Base-by-base conservation (phyloP, 2,113 vertebrate genomes). In the Tangachromis dhanisi region DNA sequence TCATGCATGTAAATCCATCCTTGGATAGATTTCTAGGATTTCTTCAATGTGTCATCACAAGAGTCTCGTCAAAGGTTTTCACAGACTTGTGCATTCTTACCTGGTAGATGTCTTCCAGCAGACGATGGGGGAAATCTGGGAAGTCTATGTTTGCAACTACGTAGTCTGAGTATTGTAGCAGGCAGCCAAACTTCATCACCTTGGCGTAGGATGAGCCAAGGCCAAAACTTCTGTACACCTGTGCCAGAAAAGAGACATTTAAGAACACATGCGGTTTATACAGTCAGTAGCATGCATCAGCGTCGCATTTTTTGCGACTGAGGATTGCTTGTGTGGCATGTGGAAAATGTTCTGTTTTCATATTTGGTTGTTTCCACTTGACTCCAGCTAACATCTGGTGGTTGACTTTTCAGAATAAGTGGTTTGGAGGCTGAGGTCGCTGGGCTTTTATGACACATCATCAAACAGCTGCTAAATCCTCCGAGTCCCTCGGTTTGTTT, bases 41-140 rank as follows among this genome's bases (percentile, higher is more conserved):
- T 76, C 42, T 49, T 49, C 71, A 78, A 11, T 12, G 26, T 19
- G 71, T 29, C 40, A 76, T 45, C 68, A 76, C 38, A 42, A 9
- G 66, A 71, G 21, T 24, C 40, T 76, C 24, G 14, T 76, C 42
- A 76, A 76, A 76, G 71, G 42, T 47, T 76, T 78, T 78, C 26
- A 26, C 71, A 78, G 71, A 31, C 63, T 26, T 40, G 57, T 53
- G 47, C 11, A 6, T 76, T 5, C 11, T 45, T 82, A 97, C 96
- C 96, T 97, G 97, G 84, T 94, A 97, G 53, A 96, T 83, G 51
- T 97, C 95, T 33, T 94, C 94, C 81, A 93, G 49, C 86, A 96
- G 91, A 31, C 76, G 86, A 47, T 57, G 24, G 3, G 94, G 94
- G 57, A 95, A 9, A 13, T 96, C 90, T 1, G 96, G 96, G 24